Evolutionary conservation across 2,888 invertebrate genomes (phyloP), one percentile per base, ranked within the genome.

Genomic region (Ptychoptera contaminata): DNA sequence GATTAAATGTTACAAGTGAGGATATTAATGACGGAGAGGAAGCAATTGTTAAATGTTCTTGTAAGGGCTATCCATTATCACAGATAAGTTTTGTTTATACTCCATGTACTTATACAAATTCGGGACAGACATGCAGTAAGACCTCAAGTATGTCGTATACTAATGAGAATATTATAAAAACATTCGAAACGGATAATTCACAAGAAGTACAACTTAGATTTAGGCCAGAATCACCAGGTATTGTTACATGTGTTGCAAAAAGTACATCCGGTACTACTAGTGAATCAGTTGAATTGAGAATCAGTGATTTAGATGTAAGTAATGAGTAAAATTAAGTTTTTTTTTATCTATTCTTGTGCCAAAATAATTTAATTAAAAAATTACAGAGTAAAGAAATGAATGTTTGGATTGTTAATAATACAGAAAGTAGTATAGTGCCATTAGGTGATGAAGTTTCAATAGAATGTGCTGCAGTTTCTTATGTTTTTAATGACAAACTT

Each of bases 381-480:
- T 32, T 37, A 11, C 6, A 45, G 16, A 10, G 34, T n/a, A n/a
- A n/a, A 11, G 58, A 61, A 16, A 67, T 72, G 52, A 58, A 62
- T 9, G 61, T 71, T 7, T 62, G 62, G 47, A 65, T 64, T 2
- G 53, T 67, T 1, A 63, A 68, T 38, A 59, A 56, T 23, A 23
- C 23, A 23, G 23, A 23, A 29, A 48, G 54, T 14, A 58, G 58
- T 1, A 60, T 63, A 30, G 63, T 70, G 34, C 71, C 76, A 1
- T 63, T 67, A 30, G 74, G 72, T 1, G 78, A 80, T 49, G 55
- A 68, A 44, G 55, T 78, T 1, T 61, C 58, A 12, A 51, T 79
- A 7, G 68, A 62, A 6, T 82, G 82, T 56, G 73, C 70, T 2
- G 75, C 73, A 1, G 68, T 76, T 1, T 62, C 68, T 14, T 68